These are phyloP conservation scores for Acanthochromis polyacanthus DNA, from an alignment of 2,113 vertebrate genomes.

Conservation along the genomic window DNA sequence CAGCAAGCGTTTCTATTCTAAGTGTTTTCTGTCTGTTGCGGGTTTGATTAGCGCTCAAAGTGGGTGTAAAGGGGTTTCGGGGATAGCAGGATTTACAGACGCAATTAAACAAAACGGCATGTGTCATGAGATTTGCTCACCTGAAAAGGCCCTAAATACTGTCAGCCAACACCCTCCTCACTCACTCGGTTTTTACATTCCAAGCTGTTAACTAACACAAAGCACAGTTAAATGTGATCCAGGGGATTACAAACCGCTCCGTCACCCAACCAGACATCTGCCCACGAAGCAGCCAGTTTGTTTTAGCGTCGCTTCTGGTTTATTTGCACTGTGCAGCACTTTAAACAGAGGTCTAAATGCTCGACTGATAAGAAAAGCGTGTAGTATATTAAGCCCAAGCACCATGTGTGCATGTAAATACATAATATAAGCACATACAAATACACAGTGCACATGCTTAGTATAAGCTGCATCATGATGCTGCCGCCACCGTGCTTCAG, in stretches of 20 bases:
- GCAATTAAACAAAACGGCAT: constrained; percentile 30
- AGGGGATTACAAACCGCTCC: too few species aligned
- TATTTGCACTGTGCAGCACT: background rate
- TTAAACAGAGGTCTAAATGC: too few species aligned
- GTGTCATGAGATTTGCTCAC: constrained; percentile 15
- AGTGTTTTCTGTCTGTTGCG: constrained; percentile 20
- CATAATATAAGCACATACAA: too few species aligned
- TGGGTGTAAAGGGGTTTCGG: background rate
- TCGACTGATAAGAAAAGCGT: too few species aligned
- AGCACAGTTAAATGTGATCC: too few species aligned
- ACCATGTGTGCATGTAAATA: too few species aligned
- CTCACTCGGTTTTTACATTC: background rate
- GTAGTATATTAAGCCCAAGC: too few species aligned
- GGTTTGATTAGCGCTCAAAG: background rate
- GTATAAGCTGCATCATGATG: too few species aligned
- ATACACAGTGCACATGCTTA: too few species aligned
- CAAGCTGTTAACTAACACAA: background rate
- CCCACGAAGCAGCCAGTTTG: too few species aligned
- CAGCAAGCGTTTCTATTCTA: constrained; percentile 20
- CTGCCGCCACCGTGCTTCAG: too few species aligned
- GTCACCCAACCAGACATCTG: too few species aligned
- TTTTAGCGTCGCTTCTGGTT: background rate
- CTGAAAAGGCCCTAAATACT: background rate
- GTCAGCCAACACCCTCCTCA: constrained; percentile 20
- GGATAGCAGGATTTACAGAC: constrained; percentile 23